Evolutionary conservation across 35 echinoderm and acorn worm genomes (phyloP), one percentile per base, ranked within the genome.

Genomic region (Amphiura filiformis): DNA sequence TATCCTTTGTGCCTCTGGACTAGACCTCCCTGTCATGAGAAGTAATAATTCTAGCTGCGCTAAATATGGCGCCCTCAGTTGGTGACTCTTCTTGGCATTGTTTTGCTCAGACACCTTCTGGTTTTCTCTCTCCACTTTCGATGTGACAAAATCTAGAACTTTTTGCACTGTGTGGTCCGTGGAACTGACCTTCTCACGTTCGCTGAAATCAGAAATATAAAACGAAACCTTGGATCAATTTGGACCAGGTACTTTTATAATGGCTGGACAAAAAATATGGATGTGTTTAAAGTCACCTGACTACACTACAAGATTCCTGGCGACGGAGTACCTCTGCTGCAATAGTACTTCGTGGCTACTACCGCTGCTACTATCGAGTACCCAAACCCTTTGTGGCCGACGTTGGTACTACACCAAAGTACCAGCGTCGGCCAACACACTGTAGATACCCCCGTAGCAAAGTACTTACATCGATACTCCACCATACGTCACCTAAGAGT

Each of bases 41-140:
- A 49, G 83, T 2, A 94, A 77, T 56, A 97, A 34, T 80, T 97
- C 92, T 34, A 97, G 44, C 22, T 84, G 81, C 1, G 95, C 92
- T 75, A 97, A 70, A 76, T 85, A 94, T 13, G 92, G 89, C 11
- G 86, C 95, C 76, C 95, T 89, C 31, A 86, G 79, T 39, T 35
- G 56, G 39, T 76, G 64, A 36, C 39, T 44, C 35, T 39, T 80
- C 79, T 56, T 65, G 76, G 34, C 52, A 34, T 75, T 84, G 31
- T 81, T 77, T 42, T 28, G 32, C 39, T 75, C 39, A 13, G 32
- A 20, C 0, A 75, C 49, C 41, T 86, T 91, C 34, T 80, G 81
- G 35, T 87, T 81, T 41, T 96, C 94, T 14, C 23, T 80, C 39
- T 80, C 87, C 0, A 91, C 41, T 33, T 37, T 76, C 23, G 93